A percentile compares a stretch with the other conserved stretches of the same genome.
phyloP scores from a whole-genome alignment of 1,140 invertebrate genomes.

The Hestina assimilis region DNA sequence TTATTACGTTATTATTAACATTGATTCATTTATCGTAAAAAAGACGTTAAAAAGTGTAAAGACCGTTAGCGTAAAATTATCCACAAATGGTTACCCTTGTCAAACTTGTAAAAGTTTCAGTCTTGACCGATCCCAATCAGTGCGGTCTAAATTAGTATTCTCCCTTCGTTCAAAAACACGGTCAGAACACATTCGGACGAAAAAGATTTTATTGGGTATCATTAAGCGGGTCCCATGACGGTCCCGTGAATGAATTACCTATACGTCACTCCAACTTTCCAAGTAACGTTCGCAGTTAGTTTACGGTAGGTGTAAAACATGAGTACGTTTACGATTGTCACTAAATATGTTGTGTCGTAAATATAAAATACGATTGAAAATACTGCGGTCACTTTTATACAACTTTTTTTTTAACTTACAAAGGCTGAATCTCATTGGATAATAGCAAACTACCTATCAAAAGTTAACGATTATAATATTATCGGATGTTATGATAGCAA shows the following conservation, averaged over 20 bases:
- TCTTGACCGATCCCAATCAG: conserved; percentile 1
- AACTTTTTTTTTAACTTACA: too few species aligned
- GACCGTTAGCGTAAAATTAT: too few species aligned
- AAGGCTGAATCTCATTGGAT: too few species aligned
- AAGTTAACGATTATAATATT: too few species aligned
- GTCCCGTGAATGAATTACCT: conserved; percentile 50
- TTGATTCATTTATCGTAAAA: too few species aligned
- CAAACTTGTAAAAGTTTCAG: neutral
- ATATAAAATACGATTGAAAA: conserved; percentile 28
- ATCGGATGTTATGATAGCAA: too few species aligned
- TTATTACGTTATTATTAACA: too few species aligned
- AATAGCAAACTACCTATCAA: too few species aligned
- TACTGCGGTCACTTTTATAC: neutral
- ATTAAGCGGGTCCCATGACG: conserved; percentile 41
- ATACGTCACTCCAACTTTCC: conserved; percentile 44
- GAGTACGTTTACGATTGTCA: conserved; percentile 58
- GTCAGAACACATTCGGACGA: conserved; percentile 33
- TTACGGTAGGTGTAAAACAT: conserved; percentile 64
- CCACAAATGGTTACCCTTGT: too few species aligned
- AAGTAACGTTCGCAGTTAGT: conserved; percentile 52
- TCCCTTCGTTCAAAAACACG: conserved; percentile 20
- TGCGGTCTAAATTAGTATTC: conserved; percentile 26
- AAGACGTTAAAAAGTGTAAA: too few species aligned
- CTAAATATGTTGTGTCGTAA: conserved; percentile 67
- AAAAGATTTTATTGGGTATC: conserved; percentile 44